Conservation (phyloP, 2,113 vertebrate genomes). For the Lanius collurio region DNA sequence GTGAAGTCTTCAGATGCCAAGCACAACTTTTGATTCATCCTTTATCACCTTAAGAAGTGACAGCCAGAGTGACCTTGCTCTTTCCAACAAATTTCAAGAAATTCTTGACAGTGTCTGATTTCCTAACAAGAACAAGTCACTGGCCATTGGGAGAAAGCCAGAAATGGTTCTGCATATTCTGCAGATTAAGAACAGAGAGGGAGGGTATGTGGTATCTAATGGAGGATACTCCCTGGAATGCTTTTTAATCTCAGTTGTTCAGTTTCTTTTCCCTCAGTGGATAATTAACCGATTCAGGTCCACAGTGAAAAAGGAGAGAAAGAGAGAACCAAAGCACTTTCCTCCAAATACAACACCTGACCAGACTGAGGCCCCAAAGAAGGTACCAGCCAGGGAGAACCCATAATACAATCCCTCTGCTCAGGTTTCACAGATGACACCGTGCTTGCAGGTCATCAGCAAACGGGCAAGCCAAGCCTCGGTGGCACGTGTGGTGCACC, state of each 20-base stretch:
- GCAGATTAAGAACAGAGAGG: neutral
- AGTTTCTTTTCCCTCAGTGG: neutral
- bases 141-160: neutral
- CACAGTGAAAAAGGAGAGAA: neutral
- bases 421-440: neutral
- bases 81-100: neutral
- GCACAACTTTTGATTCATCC: neutral
- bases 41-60: neutral
- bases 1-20: neutral
- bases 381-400: neutral
- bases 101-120: neutral
- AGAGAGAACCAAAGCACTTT: neutral
- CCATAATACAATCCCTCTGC: neutral
- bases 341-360: neutral
- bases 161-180: neutral
- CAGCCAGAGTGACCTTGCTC: neutral
- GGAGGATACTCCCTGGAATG: neutral
- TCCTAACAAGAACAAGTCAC: neutral
- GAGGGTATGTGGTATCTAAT: neutral
- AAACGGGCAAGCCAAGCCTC: neutral
- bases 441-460: neutral
- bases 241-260: neutral
- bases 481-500: accelerated
- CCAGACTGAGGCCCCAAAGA: neutral
- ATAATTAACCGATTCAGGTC: neutral